Conservation (phyloP, 2,797 vertebrate genomes). For the Margarornis squamiger region DNA sequence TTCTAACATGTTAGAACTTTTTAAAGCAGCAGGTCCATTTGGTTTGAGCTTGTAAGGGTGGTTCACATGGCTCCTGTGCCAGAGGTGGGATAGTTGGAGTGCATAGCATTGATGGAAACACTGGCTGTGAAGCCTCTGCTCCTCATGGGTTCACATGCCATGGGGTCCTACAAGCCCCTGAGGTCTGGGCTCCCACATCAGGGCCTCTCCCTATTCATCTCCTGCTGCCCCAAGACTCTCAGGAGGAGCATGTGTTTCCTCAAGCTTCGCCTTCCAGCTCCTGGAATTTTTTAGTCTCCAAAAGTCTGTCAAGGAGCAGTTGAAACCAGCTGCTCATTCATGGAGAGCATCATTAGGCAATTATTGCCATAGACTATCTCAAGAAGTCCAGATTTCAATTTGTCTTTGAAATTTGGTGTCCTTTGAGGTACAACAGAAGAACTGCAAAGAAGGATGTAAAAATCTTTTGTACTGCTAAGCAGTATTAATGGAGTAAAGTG, state of each 20-base stretch:
- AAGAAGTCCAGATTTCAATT: neutral
- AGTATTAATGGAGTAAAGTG: neutral
- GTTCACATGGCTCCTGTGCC: accelerated
- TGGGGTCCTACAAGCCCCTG: neutral
- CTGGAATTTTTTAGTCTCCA: neutral
- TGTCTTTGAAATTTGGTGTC: neutral
- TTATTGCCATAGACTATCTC: neutral
- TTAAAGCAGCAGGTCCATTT: neutral
- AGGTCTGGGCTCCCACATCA: neutral
- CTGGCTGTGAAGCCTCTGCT: neutral
- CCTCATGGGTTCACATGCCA: neutral
- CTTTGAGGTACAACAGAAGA: neutral
- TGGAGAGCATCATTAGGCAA: neutral
- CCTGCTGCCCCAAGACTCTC: neutral
- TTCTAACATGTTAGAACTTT: accelerated
- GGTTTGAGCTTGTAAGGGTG: neutral
- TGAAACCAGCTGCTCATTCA: neutral
- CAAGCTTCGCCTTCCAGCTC: neutral
- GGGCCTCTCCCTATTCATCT: neutral
- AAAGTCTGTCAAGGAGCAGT: neutral
- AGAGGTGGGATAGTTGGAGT: accelerated
- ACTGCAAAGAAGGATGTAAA: neutral
- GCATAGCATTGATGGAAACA: neutral
- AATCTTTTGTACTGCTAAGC: neutral
- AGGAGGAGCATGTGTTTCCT: neutral